A percentile compares a stretch with the other conserved stretches of the same genome.
Evolutionary conservation across 2,888 invertebrate genomes (phyloP).

Genomic region (Nymphalis c-album): DNA sequence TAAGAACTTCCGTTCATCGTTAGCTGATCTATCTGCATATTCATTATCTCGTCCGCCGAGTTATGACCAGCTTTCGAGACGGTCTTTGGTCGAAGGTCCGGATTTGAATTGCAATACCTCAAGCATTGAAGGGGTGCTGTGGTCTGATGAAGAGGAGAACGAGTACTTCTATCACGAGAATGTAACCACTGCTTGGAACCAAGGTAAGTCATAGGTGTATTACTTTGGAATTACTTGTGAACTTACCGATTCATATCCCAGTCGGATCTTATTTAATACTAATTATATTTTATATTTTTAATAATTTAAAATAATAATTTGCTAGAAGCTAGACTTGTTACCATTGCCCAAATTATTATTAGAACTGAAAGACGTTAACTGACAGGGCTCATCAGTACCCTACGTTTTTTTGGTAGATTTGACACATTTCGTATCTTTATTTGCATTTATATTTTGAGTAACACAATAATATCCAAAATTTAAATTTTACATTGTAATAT

Average conservation of each 20-base stretch:
- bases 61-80: slow-evolving; percentile 72
- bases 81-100: slow-evolving; percentile 69
- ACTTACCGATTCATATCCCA: too few relatives aligned
- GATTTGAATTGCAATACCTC: slow-evolving; percentile 71
- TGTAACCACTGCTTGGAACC: slow-evolving; percentile 74
- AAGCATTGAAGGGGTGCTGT: slow-evolving; percentile 77
- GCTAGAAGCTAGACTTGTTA: too few relatives aligned
- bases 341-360: too few relatives aligned
- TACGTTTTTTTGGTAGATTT: too few relatives aligned
- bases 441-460: background rate
- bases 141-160: slow-evolving; percentile 79
- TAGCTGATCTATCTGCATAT: slow-evolving; percentile 62
- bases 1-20: slow-evolving; percentile 71
- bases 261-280: too few relatives aligned
- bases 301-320: too few relatives aligned
- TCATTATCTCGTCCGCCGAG: slow-evolving; percentile 70
- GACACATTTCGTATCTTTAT: too few relatives aligned
- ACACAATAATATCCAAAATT: too few relatives aligned
- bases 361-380: too few relatives aligned
- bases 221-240: background rate
- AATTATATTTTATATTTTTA: too few relatives aligned
- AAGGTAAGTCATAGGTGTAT: slow-evolving; percentile 58
- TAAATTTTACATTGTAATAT: too few relatives aligned
- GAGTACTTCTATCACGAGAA: slow-evolving; percentile 79
- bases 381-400: too few relatives aligned